phyloP scores from a whole-genome alignment of 1,140 invertebrate species.

The Papilio machaon region DNA sequence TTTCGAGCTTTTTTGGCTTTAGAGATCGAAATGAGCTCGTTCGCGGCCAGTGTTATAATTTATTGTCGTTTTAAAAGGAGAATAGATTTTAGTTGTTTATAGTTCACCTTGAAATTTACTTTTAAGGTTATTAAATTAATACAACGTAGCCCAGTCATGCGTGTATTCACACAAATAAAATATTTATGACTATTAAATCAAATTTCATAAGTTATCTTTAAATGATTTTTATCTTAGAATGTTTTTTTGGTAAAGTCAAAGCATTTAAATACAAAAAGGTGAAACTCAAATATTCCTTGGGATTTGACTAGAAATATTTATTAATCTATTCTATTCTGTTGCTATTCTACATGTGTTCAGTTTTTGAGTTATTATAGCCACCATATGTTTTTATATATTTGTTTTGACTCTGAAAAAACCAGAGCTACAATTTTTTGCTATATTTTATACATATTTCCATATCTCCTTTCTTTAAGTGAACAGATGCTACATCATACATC shows the following conservation, averaged over 20 bases:
- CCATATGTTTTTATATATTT: too few relatives aligned
- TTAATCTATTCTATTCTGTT: background rate
- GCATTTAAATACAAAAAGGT: background rate
- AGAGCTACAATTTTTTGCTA: too few relatives aligned
- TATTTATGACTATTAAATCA: slow-evolving; percentile 38
- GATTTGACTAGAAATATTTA: background rate
- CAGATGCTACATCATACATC: too few relatives aligned
- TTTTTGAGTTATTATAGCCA: too few relatives aligned
- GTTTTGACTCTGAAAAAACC: too few relatives aligned
- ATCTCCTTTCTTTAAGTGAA: too few relatives aligned
- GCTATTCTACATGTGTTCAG: background rate
- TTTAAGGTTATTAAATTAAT: slow-evolving; percentile 44
- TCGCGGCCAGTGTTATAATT: slow-evolving; percentile 74
- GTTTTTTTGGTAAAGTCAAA: background rate
- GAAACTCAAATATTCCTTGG: background rate
- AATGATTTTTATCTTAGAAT: slow-evolving; percentile 2
- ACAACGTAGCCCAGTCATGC: slow-evolving; percentile 35
- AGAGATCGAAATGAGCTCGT: slow-evolving; percentile 65
- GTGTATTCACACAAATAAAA: slow-evolving; percentile 34
- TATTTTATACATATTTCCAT: too few relatives aligned
- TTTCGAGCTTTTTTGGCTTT: slow-evolving; percentile 68
- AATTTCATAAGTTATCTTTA: slow-evolving; percentile 25
- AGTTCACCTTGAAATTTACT: slow-evolving; percentile 49
- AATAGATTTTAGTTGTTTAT: slow-evolving; percentile 66
- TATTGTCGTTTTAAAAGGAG: slow-evolving; percentile 72